Base-by-base conservation (phyloP, 2,113 vertebrate species). In the Willisornis vidua region DNA sequence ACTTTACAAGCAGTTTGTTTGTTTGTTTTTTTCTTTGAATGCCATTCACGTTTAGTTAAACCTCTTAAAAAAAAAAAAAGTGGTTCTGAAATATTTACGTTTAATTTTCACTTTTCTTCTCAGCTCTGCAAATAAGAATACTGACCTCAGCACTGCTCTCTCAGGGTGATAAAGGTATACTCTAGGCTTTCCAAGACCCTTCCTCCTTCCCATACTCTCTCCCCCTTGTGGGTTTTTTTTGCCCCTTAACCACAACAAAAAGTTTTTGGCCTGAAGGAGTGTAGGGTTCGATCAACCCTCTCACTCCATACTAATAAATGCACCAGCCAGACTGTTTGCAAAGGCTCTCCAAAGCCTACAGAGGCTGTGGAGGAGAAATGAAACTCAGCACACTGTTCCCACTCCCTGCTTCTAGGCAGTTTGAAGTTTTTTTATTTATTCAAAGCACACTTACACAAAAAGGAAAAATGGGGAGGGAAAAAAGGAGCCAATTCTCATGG, bases 261-360 rank as follows among this genome's bases (percentile, higher is more conserved):
- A 85, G 84, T 93, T 92, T 93, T 85, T 97, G 89, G 93, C 94
- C 79, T 74, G 91, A 93, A 89, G 5, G 66, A 98, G 54, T 23
- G 18, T 71, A 82, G 46, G 90, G 94, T 94, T 85, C 59, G 18
- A 72, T 45, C 74, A 84, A 92, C 63, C 54, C 59, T 91, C 84
- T 94, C 55, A 7, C 75, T 97, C 87, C 70, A 20, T 72, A 86
- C 85, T 95, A 92, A 96, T 77, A 94, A 94, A 95, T 77, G 96
- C 83, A 97, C 33, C 88, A 95, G 78, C 76, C 51, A 12, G 66
- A 82, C 88, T 93, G 89, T 95, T 96, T 94, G 90, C 94, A 98
- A 94, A 96, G 96, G 73, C 93, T 95, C 87, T 96, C 96, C 94
- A 96, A 95, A 58, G 45, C 87, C 74, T 72, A 94, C 90, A 96